Base-by-base conservation (phyloP, 2,113 vertebrate species). In the Marmota flaviventris region DNA sequence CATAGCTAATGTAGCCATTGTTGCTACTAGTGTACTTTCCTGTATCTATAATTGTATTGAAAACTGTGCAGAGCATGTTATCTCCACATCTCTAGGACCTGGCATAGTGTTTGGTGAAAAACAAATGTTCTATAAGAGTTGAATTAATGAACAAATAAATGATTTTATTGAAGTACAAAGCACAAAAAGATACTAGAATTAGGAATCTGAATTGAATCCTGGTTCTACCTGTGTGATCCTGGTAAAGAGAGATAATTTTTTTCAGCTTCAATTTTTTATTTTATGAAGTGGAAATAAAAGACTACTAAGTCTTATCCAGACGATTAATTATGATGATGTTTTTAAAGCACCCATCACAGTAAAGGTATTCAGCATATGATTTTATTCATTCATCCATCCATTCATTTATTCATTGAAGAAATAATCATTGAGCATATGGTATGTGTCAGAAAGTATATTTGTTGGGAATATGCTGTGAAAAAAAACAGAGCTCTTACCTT, bases 221-320 rank as follows among this genome's bases (percentile, higher is more conserved):
- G 53, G 13, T 42, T 75, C 27, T 96, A 18, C 5, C 16, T 93
- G 8, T 92, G 25, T 90, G 39, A 82, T 97, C n/a, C 37, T 93
- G 51, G 27, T 70, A 81, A 92, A 90, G 3, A 53, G 82, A 51
- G 5, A 88, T 13, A 53, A 58, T 88, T 67, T 88, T 85, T 91
- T 34, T 45, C 9, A 91, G 51, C 16, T 14, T 58, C 32, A 32
- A 8, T 75, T 94, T 97, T 20, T 83, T 82, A 11, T 81, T 84
- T 91, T 72, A 42, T 90, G 39, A 86, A 84, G 34, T 82, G 25
- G 53, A 37, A 91, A 73, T 96, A 85, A 88, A 91, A 89, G 20
- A 93, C 22, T 91, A 39, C 42, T 69, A 69, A 84, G 14, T 51
- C 20, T 94, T 72, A 92, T 87, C 3, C 16, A 78, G 25, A 84